These are phyloP conservation scores for Carabus problematicus DNA, from an alignment of 2,888 invertebrate genomes.

Conservation along the genomic window DNA sequence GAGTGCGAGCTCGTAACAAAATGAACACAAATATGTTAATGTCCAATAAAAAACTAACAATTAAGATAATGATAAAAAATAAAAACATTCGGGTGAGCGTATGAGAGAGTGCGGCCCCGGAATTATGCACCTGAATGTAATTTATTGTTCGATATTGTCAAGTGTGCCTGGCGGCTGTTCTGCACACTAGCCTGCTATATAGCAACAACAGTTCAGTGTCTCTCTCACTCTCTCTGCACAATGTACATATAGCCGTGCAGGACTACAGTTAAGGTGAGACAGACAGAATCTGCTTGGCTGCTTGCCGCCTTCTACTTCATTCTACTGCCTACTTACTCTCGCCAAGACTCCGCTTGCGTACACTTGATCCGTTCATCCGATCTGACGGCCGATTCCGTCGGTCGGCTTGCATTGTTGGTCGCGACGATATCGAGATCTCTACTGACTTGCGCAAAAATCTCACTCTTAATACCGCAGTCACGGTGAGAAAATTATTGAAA, in stretches of 20 bases:
- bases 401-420: too few species aligned
- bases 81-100: slow-evolving; percentile 52
- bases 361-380: too few species aligned
- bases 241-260: neutral
- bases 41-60: slow-evolving; percentile 55
- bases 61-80: slow-evolving; percentile 58
- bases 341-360: too few species aligned
- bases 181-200: slow-evolving; percentile 47
- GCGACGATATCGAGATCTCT: too few species aligned
- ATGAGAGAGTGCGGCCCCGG: slow-evolving; percentile 17
- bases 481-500: too few species aligned
- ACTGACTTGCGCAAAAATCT: too few species aligned
- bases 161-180: slow-evolving; percentile 50
- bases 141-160: slow-evolving; percentile 58
- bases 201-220: slow-evolving; percentile 40
- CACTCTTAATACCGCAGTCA: too few species aligned
- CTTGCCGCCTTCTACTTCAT: too few species aligned
- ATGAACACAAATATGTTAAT: slow-evolving; percentile 55
- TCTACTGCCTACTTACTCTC: too few species aligned
- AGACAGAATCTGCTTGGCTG: too few species aligned
- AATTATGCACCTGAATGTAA: slow-evolving; percentile 49
- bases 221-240: slow-evolving; percentile 17
- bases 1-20: slow-evolving; percentile 47
- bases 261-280: neutral
- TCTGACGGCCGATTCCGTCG: too few species aligned